phyloP scores from a whole-genome alignment of 2,797 vertebrate genomes.

The Smutsia temminckii region DNA sequence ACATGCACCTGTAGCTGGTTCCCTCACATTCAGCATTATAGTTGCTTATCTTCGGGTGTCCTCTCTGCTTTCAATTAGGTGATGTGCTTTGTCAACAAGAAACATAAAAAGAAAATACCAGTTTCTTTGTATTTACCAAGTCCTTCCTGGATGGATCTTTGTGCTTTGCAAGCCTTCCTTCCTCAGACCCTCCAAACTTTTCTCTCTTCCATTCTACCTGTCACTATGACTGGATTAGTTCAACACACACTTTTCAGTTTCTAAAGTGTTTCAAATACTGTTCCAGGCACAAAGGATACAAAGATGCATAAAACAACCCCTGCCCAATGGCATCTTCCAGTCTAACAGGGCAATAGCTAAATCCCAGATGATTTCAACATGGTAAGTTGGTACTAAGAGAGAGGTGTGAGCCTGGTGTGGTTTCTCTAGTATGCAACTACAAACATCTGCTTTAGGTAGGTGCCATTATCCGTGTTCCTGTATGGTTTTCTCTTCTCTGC shows the following conservation, averaged over 20 bases:
- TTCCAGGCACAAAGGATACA: background rate
- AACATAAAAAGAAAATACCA: constrained; percentile 69
- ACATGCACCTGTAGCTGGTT: background rate
- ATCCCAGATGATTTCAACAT: background rate
- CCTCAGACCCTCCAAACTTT: background rate
- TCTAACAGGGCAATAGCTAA: background rate
- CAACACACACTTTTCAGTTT: background rate
- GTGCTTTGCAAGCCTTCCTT: background rate
- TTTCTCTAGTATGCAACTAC: background rate
- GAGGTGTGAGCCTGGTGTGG: background rate
- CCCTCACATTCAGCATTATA: background rate
- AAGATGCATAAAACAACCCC: background rate
- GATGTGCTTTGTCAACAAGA: constrained; percentile 41
- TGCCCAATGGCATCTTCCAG: background rate
- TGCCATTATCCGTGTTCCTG: background rate
- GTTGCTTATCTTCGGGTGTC: background rate
- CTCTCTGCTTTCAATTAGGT: background rate
- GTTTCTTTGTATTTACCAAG: constrained; percentile 73
- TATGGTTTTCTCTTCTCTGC: background rate
- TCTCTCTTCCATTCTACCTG: background rate
- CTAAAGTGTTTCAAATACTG: background rate
- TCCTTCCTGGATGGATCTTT: constrained; percentile 60
- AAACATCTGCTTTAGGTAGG: background rate
- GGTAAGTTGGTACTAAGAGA: background rate
- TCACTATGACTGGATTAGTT: background rate